phyloP scores from a whole-genome alignment of 2,888 invertebrate species.

The Melieria picta region DNA sequence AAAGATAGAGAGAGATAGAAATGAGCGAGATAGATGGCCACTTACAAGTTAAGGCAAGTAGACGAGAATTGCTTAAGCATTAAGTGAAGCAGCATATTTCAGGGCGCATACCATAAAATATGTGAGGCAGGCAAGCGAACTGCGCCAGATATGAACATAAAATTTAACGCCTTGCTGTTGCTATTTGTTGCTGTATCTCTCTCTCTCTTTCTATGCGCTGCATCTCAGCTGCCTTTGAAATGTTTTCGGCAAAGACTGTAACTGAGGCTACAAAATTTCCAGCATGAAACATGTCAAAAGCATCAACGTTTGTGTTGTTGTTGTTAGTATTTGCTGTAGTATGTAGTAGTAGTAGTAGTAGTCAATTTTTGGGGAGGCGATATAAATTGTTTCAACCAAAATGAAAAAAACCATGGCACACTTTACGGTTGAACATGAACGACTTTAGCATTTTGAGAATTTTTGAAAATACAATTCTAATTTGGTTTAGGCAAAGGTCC shows the following conservation, averaged over 20 bases:
- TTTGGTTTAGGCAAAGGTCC: too few relatives aligned
- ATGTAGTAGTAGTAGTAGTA: too few relatives aligned
- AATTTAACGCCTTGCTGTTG: constrained; percentile 14
- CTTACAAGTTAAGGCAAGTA: neutral
- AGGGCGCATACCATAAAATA: neutral
- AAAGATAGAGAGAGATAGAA: too few relatives aligned
- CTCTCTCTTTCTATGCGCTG: neutral
- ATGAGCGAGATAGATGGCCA: too few relatives aligned
- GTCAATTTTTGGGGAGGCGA: too few relatives aligned
- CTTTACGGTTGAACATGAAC: too few relatives aligned
- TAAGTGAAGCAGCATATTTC: constrained; percentile 16
- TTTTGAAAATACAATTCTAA: too few relatives aligned
- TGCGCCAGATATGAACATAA: constrained; percentile 13
- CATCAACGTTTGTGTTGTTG: neutral
- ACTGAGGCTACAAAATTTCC: too few relatives aligned
- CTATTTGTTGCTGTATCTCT: neutral
- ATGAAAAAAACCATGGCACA: too few relatives aligned
- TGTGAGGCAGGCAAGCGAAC: neutral
- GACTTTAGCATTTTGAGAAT: too few relatives aligned
- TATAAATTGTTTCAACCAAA: too few relatives aligned
- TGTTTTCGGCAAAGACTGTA: too few relatives aligned
- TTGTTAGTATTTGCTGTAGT: neutral
- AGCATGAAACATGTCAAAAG: constrained; percentile 6
- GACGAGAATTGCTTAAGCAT: constrained; percentile 17
- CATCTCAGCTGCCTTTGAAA: neutral